Percentiles rank a stretch among this genome's conserved stretches.
Evolutionary conservation across 1,140 invertebrate species (phyloP).

Genomic region (Zaprionus taronus): DNA sequence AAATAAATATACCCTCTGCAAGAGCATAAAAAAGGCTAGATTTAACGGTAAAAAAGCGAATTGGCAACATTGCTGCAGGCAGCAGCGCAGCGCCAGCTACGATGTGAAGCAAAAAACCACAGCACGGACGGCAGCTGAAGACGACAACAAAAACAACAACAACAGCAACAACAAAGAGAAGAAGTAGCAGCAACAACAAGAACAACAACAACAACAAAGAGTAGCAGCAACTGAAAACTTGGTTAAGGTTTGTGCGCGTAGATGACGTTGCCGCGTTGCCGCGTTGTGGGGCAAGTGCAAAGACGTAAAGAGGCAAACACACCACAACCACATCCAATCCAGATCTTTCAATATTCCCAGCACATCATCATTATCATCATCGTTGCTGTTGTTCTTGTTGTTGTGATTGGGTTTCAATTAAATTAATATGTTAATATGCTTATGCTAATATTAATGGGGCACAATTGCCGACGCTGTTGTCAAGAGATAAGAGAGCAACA

Average conservation of each 20-base stretch:
- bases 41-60: conserved; percentile 5
- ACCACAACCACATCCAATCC: background rate
- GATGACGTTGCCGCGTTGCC: conserved; percentile 3
- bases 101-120: background rate
- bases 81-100: background rate
- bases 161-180: background rate
- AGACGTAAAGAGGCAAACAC: background rate
- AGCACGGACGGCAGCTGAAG: background rate
- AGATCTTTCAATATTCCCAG: background rate
- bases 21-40: background rate
- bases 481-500: conserved; percentile 13
- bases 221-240: conserved; percentile 11
- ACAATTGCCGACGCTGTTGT: background rate
- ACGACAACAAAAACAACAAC: background rate
- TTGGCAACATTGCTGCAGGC: conserved; percentile 9
- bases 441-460: conserved; percentile 14
- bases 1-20: background rate
- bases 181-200: background rate
- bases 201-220: background rate
- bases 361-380: too few species aligned
- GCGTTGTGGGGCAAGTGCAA: background rate
- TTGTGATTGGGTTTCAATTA: conserved; percentile 17
- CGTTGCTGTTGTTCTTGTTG: conserved; percentile 21
- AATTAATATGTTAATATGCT: conserved; percentile 28
- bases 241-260: conserved; percentile 11